phyloP scores from a whole-genome alignment of 2,797 vertebrate species.

The Sternarchorhynchus goeldii region DNA sequence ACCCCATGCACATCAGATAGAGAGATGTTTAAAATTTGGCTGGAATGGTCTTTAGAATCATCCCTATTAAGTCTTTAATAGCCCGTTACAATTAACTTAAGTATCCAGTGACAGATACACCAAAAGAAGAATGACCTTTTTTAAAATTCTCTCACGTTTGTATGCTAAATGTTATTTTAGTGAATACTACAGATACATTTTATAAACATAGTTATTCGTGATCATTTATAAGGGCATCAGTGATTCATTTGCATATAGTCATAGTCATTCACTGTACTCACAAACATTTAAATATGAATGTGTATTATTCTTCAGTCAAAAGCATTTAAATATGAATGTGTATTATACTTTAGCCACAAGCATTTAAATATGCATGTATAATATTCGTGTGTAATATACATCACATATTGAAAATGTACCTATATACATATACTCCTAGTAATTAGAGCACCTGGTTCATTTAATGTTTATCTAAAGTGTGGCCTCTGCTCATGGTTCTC shows the following conservation, averaged over 20 bases:
- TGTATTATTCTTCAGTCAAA: too few species aligned
- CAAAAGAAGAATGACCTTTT: neutral
- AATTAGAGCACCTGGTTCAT: too few species aligned
- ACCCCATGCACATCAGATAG: conserved; percentile 2
- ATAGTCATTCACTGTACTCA: neutral
- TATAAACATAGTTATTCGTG: neutral
- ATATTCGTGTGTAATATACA: too few species aligned
- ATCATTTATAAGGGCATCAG: neutral
- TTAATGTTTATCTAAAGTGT: too few species aligned
- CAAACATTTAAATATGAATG: too few species aligned
- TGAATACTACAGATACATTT: neutral
- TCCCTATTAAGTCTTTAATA: conserved; percentile 1
- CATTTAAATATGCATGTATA: too few species aligned
- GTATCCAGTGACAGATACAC: neutral
- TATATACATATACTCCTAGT: too few species aligned
- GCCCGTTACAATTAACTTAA: neutral
- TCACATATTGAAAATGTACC: too few species aligned
- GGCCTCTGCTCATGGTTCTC: too few species aligned
- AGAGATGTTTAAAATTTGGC: conserved; percentile 1
- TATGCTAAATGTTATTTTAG: neutral
- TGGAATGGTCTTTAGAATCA: neutral
- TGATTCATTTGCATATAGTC: neutral
- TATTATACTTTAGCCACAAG: too few species aligned
- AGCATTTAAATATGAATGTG: too few species aligned
- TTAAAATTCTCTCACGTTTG: too few species aligned